phyloP scores from a whole-genome alignment of 2,113 vertebrate species.

The Sarotherodon lohbergeri region DNA sequence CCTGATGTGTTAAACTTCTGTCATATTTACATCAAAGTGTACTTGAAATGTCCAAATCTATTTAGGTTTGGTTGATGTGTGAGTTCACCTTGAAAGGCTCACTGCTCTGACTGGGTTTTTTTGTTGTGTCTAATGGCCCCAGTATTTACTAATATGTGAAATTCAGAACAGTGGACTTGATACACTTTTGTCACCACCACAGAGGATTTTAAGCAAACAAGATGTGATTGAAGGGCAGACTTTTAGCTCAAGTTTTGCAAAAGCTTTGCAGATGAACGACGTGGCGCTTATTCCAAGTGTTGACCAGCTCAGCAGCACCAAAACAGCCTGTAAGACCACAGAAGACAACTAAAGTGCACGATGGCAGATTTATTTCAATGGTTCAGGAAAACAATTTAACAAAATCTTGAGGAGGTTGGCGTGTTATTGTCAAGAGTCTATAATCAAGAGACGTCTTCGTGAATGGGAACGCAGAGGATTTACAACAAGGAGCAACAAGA shows the following conservation, averaged over 20 bases:
- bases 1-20: neutral
- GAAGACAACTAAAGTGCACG: neutral
- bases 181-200: neutral
- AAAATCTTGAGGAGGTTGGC: neutral
- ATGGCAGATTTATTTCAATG: neutral
- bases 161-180: neutral
- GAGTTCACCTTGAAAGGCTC: neutral
- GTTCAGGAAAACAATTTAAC: neutral
- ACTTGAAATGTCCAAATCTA: rapidly evolving
- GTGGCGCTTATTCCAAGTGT: neutral
- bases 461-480: neutral
- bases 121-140: neutral
- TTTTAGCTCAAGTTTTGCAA: neutral
- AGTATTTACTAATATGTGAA: neutral
- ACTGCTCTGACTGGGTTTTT: neutral
- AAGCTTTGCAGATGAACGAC: neutral
- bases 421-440: neutral
- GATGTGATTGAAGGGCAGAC: neutral
- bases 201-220: neutral
- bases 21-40: neutral
- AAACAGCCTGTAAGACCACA: neutral
- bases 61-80: rapidly evolving
- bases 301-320: neutral
- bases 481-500: neutral
- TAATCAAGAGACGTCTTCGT: neutral